A percentile compares a stretch with the other conserved stretches of the same genome.
Conservation (phyloP, 2,888 invertebrate genomes). For the Heterodera filipjevi region DNA sequence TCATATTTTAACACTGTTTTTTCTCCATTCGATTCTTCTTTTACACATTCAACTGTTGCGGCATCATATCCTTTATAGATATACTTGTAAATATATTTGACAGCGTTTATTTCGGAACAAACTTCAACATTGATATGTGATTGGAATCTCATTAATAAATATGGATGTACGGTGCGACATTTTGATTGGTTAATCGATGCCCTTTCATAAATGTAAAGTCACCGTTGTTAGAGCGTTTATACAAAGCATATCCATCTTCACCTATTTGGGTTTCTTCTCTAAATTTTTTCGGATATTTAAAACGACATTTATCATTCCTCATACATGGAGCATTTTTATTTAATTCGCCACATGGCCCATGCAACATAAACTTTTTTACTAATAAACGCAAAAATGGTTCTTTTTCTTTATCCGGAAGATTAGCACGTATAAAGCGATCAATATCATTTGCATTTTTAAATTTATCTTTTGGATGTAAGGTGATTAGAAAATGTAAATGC, state of each 20-base stretch:
- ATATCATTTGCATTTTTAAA: conserved; percentile 46
- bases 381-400: conserved; percentile 59
- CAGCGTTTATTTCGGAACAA: conserved; percentile 44
- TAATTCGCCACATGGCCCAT: conserved; percentile 55
- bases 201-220: no score
- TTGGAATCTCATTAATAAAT: conserved; percentile 60
- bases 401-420: conserved; percentile 61
- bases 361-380: conserved; percentile 64
- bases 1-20: no score
- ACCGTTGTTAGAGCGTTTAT: no score
- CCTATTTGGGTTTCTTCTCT: no score
- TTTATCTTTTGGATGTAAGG: conserved; percentile 33
- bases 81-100: conserved; percentile 65
- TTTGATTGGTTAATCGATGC: no score
- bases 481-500: conserved; percentile 54
- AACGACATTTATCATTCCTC: no score
- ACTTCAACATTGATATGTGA: conserved; percentile 67
- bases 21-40: conserved; percentile 46
- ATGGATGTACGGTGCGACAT: conserved; percentile 45
- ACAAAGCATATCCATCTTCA: no score
- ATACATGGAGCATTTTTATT: no score
- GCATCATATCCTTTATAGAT: conserved; percentile 59
- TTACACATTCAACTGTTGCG: conserved; percentile 41
- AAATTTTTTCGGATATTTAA: no score
- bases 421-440: conserved; percentile 64